Conservation (phyloP, 1,140 invertebrate species). For the Meteorus sp. region DNA sequence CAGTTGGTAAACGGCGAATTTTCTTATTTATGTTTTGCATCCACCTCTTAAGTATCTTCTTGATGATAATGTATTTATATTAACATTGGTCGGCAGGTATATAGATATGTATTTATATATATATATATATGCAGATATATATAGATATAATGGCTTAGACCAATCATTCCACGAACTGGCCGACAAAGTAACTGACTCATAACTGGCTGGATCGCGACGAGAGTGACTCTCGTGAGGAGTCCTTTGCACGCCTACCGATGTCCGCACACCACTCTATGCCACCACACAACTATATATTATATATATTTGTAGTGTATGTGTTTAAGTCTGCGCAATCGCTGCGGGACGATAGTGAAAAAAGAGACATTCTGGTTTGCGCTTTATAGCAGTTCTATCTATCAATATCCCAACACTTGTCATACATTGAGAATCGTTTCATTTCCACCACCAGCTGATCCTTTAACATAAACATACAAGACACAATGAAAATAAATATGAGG, state of each 20-base stretch:
- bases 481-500: too few species aligned
- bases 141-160: neutral
- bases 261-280: neutral
- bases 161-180: slow-evolving; percentile 27
- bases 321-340: slow-evolving; percentile 40
- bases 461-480: too few species aligned
- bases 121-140: neutral
- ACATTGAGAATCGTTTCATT: slow-evolving; percentile 2
- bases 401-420: neutral
- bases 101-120: too few species aligned
- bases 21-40: too few species aligned
- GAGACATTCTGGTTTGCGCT: neutral
- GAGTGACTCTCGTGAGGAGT: slow-evolving; percentile 30
- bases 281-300: slow-evolving; percentile 28
- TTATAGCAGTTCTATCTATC: neutral
- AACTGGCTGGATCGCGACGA: slow-evolving; percentile 37
- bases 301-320: neutral
- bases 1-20: too few species aligned
- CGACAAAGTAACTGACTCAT: slow-evolving; percentile 39
- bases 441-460: slow-evolving; percentile 7
- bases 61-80: too few species aligned
- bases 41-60: too few species aligned
- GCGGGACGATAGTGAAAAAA: too few species aligned
- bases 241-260: slow-evolving; percentile 14
- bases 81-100: too few species aligned